These are phyloP conservation scores for Zeuzera pyrina DNA, from an alignment of 2,888 invertebrate genomes.

Conservation along the genomic window DNA sequence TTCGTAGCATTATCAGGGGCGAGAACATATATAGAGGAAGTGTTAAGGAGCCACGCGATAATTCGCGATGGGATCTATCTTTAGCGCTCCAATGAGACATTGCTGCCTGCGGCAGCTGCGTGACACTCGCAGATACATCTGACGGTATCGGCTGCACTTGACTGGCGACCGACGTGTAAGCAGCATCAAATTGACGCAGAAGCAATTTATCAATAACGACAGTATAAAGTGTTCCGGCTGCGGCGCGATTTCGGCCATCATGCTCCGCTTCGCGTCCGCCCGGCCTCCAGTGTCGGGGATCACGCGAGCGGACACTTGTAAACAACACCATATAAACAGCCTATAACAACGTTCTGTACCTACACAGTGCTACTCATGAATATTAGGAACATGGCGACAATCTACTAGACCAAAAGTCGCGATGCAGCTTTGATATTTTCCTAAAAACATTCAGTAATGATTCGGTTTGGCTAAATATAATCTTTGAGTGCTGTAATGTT, in stretches of 20 bases:
- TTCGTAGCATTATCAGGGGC: too few species aligned
- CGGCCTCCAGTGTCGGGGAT: slow-evolving; percentile 3
- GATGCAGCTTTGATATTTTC: neutral
- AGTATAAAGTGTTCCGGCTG: slow-evolving; percentile 43
- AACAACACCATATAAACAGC: neutral
- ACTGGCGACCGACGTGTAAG: slow-evolving; percentile 32
- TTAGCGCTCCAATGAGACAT: slow-evolving; percentile 32
- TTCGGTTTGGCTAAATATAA: too few species aligned
- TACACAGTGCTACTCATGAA: neutral
- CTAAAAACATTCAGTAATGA: too few species aligned
- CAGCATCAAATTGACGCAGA: slow-evolving; percentile 42
- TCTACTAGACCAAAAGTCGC: neutral
- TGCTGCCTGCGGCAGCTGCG: slow-evolving; percentile 24
- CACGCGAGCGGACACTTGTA: neutral
- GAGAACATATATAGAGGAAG: too few species aligned
- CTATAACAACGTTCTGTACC: neutral
- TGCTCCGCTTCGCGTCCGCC: slow-evolving; percentile 19
- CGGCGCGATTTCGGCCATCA: slow-evolving; percentile 50
- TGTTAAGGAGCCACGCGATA: too few species aligned
- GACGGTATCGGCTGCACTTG: slow-evolving; percentile 23
- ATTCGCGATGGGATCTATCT: slow-evolving; percentile 19
- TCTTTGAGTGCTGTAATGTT: too few species aligned
- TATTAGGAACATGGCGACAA: neutral
- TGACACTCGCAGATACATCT: neutral
- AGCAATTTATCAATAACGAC: slow-evolving; percentile 71